Evolutionary conservation across 1,140 invertebrate species (phyloP).

Genomic region (Papilio aristodemus): DNA sequence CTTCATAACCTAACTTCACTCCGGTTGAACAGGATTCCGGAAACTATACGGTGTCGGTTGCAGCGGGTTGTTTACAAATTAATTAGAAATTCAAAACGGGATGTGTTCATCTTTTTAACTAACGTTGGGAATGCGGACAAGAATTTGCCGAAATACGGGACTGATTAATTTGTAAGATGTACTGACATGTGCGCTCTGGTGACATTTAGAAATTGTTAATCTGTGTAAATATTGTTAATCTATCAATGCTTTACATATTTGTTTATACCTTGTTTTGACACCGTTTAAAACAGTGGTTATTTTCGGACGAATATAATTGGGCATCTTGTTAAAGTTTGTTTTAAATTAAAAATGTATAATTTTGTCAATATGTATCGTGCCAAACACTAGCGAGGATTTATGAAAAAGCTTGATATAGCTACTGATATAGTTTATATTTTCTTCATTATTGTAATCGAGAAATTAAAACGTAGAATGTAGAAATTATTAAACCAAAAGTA

Average conservation of each 20-base stretch:
- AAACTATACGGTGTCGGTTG: not conserved
- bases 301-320: conserved; percentile 49
- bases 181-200: conserved; percentile 38
- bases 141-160: conserved; percentile 34
- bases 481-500: conserved; percentile 23
- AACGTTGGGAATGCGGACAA: not conserved
- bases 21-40: conserved; percentile 13
- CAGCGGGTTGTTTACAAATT: conserved; percentile 1
- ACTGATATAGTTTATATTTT: conserved; percentile 5
- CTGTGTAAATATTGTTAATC: conserved; percentile 76
- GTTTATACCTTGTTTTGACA: conserved; percentile 54
- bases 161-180: conserved; percentile 36
- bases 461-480: conserved; percentile 10
- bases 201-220: conserved; percentile 62
- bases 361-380: conserved; percentile 42
- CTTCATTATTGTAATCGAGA: conserved; percentile 9
- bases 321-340: conserved; percentile 39
- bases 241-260: conserved; percentile 59
- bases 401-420: conserved; percentile 4
- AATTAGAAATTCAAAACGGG: not conserved
- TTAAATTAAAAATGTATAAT: not conserved
- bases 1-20: not conserved
- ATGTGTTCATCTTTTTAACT: conserved; percentile 15
- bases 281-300: conserved; percentile 58
- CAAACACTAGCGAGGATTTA: conserved; percentile 5